Evolutionary conservation across 2,113 vertebrate genomes (phyloP).

Genomic region (Malurus alboscapulatus): DNA sequence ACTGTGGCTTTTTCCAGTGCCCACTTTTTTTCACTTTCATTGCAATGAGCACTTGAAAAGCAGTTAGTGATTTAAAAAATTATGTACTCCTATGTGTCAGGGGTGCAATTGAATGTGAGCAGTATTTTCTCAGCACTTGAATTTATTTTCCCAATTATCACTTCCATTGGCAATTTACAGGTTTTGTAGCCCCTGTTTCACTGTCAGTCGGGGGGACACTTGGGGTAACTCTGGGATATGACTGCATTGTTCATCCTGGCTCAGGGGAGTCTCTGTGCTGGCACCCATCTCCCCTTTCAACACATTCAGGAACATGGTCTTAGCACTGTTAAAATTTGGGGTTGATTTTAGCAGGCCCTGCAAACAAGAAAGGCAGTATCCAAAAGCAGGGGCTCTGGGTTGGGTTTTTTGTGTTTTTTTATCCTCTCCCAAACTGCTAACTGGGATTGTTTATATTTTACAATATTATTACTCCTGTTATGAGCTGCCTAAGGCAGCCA

Average conservation of each 20-base stretch:
- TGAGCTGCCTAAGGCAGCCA: slow-evolving; percentile 66
- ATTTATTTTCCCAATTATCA: neutral
- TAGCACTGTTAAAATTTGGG: neutral
- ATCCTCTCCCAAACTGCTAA: slow-evolving; percentile 18
- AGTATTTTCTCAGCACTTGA: neutral
- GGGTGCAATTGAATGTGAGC: neutral
- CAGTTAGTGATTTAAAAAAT: neutral
- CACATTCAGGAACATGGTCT: rapidly evolving
- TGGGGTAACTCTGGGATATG: neutral
- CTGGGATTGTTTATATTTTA: slow-evolving; percentile 66
- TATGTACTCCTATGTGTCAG: neutral
- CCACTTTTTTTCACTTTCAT: neutral
- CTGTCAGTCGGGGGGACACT: neutral
- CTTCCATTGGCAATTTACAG: neutral
- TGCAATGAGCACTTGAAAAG: neutral
- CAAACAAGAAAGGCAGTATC: neutral
- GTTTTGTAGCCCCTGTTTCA: neutral
- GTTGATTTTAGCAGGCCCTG: neutral
- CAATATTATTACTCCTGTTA: slow-evolving; percentile 64
- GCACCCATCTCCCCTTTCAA: neutral
- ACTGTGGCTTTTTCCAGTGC: neutral
- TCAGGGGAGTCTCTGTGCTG: neutral
- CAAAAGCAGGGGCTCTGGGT: neutral
- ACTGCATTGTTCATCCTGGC: neutral
- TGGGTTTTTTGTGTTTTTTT: neutral